phyloP scores from a whole-genome alignment of 2,888 invertebrate genomes.

The Mesochorus sp. region DNA sequence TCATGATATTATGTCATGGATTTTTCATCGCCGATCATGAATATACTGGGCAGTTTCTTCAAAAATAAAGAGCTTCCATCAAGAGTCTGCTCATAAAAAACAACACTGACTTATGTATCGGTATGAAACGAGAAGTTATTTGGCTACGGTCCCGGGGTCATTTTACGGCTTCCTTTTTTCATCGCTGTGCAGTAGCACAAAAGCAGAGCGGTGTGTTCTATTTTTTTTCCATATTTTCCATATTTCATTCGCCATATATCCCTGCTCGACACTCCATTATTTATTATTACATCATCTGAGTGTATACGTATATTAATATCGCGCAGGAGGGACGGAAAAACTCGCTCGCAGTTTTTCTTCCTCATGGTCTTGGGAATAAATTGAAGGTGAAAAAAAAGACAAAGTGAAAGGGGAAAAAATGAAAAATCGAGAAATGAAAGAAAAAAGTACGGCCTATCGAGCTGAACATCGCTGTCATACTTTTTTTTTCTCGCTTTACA shows the following conservation, averaged over 20 bases:
- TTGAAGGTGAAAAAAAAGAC: conserved; percentile 32
- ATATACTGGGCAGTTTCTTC: no score
- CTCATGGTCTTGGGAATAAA: conserved; percentile 32
- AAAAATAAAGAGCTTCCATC: no score
- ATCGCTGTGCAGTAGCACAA: background rate
- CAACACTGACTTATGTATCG: background rate
- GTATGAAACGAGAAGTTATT: background rate
- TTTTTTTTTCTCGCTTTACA: conserved; percentile 13
- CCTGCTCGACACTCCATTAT: conserved; percentile 47
- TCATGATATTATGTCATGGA: no score
- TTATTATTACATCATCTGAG: conserved; percentile 37
- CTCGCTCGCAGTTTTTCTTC: conserved; percentile 19
- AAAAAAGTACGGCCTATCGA: conserved; percentile 23
- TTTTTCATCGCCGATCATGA: no score
- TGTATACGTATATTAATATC: conserved; percentile 12
- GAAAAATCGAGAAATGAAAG: conserved; percentile 40
- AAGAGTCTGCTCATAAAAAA: no score
- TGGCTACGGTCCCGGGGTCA: background rate
- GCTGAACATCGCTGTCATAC: conserved; percentile 4
- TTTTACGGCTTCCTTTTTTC: background rate
- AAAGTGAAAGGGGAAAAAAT: conserved; percentile 9
- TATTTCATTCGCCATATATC: conserved; percentile 21
- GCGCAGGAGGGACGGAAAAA: conserved; percentile 17
- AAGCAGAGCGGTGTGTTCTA: background rate
- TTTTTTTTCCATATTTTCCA: conserved; percentile 8